A percentile compares a stretch with the other conserved stretches of the same genome.
These are phyloP conservation scores for Grapholita molesta DNA, from an alignment of 1,140 invertebrate species.

Conservation along the genomic window DNA sequence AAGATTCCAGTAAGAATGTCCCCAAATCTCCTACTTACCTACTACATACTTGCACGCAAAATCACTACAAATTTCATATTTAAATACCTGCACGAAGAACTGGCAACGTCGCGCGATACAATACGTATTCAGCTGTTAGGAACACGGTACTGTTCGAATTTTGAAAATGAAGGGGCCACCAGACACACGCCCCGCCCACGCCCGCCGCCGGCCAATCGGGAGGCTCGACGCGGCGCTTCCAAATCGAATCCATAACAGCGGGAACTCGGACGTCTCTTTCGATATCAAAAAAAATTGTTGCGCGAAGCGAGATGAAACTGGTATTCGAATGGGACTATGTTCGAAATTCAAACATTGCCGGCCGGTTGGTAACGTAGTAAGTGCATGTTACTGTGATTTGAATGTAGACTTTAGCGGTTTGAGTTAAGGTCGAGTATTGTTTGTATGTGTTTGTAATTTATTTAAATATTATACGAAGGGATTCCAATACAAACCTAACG, in stretches of 20 bases:
- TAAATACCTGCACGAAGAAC: constrained; percentile 59
- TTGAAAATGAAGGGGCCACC: constrained; percentile 59
- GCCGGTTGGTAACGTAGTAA: neutral
- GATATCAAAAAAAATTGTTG: neutral
- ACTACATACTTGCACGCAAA: neutral
- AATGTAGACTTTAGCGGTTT: neutral
- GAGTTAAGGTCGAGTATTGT: neutral
- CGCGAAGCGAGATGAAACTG: neutral
- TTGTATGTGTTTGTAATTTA: neutral
- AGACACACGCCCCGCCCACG: constrained; percentile 55
- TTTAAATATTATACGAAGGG: neutral
- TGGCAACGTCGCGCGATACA: constrained; percentile 70
- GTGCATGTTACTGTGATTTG: too few relatives aligned
- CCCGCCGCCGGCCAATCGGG: constrained; percentile 41
- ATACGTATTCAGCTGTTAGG: constrained; percentile 72
- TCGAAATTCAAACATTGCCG: neutral
- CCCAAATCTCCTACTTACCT: neutral
- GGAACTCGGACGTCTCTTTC: constrained; percentile 43
- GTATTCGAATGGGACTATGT: neutral
- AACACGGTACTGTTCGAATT: constrained; percentile 55
- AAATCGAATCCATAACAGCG: constrained; percentile 27
- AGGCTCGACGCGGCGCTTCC: constrained; percentile 23
- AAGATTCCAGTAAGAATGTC: neutral
- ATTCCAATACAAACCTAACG: neutral
- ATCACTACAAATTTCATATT: constrained; percentile 5